phyloP scores from a whole-genome alignment of 2,113 vertebrate genomes.

The Cavia porcellus region DNA sequence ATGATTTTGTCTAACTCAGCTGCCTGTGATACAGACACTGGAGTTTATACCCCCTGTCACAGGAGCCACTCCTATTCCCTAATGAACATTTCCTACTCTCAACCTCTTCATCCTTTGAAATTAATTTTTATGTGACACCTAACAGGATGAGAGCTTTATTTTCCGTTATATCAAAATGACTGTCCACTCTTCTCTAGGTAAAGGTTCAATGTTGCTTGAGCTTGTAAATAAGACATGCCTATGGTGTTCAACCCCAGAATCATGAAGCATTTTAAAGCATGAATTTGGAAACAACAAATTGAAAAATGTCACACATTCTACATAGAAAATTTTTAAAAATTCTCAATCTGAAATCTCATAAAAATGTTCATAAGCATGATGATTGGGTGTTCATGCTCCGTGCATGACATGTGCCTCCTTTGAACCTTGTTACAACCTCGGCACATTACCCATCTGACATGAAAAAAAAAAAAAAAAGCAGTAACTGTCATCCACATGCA shows the following conservation, averaged over 20 bases:
- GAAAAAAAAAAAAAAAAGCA: neutral
- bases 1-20: too few species aligned
- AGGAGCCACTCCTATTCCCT: neutral
- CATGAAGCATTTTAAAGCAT: neutral
- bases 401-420: too few species aligned
- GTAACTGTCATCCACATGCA: neutral
- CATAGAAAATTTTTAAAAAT: neutral
- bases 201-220: neutral
- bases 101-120: neutral
- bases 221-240: neutral
- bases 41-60: neutral
- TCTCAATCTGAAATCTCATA: neutral
- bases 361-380: too few species aligned
- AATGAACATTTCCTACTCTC: neutral
- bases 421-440: too few species aligned
- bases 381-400: too few species aligned
- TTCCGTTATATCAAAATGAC: neutral
- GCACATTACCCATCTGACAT: too few species aligned
- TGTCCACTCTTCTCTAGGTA: neutral
- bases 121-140: neutral
- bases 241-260: neutral
- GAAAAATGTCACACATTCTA: neutral
- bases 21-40: too few species aligned
- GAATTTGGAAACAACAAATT: neutral
- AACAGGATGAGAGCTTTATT: neutral